A percentile compares a stretch with the other conserved stretches of the same genome.
Conservation (phyloP, 2,113 vertebrate genomes). For the Chinchilla lanigera region DNA sequence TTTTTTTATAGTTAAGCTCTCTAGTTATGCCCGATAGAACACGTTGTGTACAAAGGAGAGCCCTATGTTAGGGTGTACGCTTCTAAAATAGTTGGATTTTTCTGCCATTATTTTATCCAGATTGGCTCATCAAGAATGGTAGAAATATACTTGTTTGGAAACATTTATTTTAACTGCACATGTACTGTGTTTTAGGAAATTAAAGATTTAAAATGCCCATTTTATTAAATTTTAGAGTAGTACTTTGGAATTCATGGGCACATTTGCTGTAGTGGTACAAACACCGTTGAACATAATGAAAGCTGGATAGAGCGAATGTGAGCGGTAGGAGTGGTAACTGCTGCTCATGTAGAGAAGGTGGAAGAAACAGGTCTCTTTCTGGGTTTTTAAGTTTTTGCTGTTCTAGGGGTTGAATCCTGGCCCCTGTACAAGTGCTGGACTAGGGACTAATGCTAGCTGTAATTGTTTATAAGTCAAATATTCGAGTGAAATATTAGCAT, state of each 20-base stretch:
- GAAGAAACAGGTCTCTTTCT: not conserved
- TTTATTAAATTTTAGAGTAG: not conserved
- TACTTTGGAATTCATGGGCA: not conserved
- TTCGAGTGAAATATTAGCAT: not conserved
- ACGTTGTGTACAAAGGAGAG: not conserved
- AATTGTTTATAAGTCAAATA: not conserved
- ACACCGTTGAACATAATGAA: not conserved
- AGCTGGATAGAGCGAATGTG: not conserved
- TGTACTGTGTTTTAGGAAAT: slow-evolving; percentile 28
- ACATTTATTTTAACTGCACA: not conserved
- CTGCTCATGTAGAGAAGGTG: not conserved
- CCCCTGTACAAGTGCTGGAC: not conserved
- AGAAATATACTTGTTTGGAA: not conserved
- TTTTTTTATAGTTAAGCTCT: not conserved
- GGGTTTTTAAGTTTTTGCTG: not conserved
- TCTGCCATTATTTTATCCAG: not conserved
- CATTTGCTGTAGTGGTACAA: not conserved
- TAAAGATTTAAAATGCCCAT: not conserved
- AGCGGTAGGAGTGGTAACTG: not conserved
- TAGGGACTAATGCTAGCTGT: not conserved
- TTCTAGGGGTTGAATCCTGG: not conserved
- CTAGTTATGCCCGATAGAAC: not conserved
- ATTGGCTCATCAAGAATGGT: not conserved
- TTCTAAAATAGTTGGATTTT: not conserved
- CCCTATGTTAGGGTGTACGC: not conserved